These are phyloP conservation scores for Loripinus fragilis DNA, from an alignment of 2,888 invertebrate species.

Conservation along the genomic window DNA sequence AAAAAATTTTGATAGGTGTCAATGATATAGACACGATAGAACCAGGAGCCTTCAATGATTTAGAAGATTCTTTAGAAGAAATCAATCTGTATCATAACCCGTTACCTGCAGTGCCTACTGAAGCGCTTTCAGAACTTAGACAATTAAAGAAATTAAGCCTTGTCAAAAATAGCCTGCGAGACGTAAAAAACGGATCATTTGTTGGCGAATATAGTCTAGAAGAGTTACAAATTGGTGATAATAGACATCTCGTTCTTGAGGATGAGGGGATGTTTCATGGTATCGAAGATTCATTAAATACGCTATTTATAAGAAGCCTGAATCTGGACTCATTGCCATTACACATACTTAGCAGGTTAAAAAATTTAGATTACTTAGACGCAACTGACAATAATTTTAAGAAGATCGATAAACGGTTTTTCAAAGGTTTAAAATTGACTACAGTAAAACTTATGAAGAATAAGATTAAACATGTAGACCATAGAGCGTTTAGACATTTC, in stretches of 20 bases:
- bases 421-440: slow-evolving; percentile 40
- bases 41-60: slow-evolving; percentile 53
- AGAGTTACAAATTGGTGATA: slow-evolving; percentile 54
- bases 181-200: slow-evolving; percentile 53
- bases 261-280: slow-evolving; percentile 60
- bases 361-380: slow-evolving; percentile 56
- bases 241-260: slow-evolving; percentile 44
- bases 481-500: slow-evolving; percentile 48
- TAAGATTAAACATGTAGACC: slow-evolving; percentile 50
- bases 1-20: slow-evolving; percentile 55
- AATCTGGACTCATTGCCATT: slow-evolving; percentile 55
- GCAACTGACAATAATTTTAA: slow-evolving; percentile 58
- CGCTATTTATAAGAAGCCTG: slow-evolving; percentile 57
- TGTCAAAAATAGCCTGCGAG: slow-evolving; percentile 42
- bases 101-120: slow-evolving; percentile 54
- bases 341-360: slow-evolving; percentile 39
- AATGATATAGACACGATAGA: slow-evolving; percentile 63
- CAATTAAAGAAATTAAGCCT: slow-evolving; percentile 53
- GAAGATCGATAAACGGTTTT: slow-evolving; percentile 56
- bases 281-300: slow-evolving; percentile 60
- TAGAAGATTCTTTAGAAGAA: slow-evolving; percentile 58
- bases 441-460: slow-evolving; percentile 50
- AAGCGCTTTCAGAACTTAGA: slow-evolving; percentile 51
- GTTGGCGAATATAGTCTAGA: slow-evolving; percentile 50
- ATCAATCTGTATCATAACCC: slow-evolving; percentile 63